Conservation (phyloP, 1,140 invertebrate genomes). For the Nomia melanderi region DNA sequence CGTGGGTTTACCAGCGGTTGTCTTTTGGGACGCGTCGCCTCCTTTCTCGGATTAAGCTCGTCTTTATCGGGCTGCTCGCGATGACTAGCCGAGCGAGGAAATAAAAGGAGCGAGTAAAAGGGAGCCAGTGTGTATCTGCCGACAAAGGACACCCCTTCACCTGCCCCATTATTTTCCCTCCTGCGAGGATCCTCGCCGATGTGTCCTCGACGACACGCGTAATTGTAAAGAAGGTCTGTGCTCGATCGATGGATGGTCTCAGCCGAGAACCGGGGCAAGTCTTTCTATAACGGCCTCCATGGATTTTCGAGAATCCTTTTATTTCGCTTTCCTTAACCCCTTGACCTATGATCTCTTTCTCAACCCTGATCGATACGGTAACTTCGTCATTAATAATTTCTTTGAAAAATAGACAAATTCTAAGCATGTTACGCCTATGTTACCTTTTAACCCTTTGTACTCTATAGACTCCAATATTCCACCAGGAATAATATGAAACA, state of each 20-base stretch:
- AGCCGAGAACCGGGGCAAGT: no score
- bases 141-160: conserved; percentile 32
- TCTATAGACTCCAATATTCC: no score
- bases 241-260: not conserved
- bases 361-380: no score
- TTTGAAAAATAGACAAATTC: no score
- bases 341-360: no score
- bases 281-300: no score
- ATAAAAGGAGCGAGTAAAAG: conserved; percentile 37
- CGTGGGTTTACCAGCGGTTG: not conserved
- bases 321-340: no score
- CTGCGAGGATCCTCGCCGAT: not conserved
- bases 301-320: not conserved
- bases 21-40: not conserved
- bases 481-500: no score
- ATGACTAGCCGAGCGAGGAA: conserved; percentile 17
- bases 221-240: not conserved
- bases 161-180: conserved; percentile 28
- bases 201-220: not conserved
- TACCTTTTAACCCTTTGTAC: no score
- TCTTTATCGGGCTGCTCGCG: conserved; percentile 20
- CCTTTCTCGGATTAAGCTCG: conserved; percentile 36
- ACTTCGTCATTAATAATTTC: no score
- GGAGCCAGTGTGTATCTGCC: conserved; percentile 3
- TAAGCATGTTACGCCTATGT: no score